A percentile compares a stretch with the other conserved stretches of the same genome.
Conservation (phyloP, 2,113 vertebrate genomes). For the Verasper variegatus region DNA sequence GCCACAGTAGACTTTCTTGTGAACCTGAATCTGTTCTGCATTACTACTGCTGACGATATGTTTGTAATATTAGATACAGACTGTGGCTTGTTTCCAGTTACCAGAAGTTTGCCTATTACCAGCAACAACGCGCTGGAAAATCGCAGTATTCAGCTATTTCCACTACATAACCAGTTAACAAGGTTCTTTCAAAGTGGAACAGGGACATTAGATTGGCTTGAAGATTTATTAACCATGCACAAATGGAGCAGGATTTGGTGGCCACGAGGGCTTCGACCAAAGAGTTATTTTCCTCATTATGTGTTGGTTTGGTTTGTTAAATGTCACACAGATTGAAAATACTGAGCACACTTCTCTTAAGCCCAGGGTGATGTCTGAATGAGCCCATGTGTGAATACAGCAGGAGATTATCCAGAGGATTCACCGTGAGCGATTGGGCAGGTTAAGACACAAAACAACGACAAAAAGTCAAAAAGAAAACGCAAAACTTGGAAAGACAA, state of each 20-base stretch:
- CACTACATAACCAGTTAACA: not conserved
- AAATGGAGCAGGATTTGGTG: not conserved
- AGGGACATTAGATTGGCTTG: not conserved
- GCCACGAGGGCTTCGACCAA: not conserved
- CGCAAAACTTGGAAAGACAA: no score
- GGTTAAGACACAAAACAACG: no score
- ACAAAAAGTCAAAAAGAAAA: no score
- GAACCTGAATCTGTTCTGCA: conserved; percentile 50
- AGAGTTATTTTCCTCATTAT: not conserved
- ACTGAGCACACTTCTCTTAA: not conserved
- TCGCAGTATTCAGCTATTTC: conserved; percentile 6
- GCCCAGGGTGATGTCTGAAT: no score
- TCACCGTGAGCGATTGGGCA: no score
- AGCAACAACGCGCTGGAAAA: not conserved
- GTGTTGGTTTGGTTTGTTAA: not conserved
- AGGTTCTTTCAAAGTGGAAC: not conserved
- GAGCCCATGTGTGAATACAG: no score
- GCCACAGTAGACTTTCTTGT: conserved; percentile 17
- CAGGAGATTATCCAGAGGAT: no score
- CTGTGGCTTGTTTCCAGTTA: conserved; percentile 17
- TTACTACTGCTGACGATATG: conserved; percentile 43
- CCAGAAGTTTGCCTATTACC: not conserved
- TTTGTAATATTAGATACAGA: conserved; percentile 38
- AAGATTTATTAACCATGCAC: not conserved
- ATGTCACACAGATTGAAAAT: not conserved